Conservation (phyloP, 2,888 invertebrate species). For the Agonopterix arenella region DNA sequence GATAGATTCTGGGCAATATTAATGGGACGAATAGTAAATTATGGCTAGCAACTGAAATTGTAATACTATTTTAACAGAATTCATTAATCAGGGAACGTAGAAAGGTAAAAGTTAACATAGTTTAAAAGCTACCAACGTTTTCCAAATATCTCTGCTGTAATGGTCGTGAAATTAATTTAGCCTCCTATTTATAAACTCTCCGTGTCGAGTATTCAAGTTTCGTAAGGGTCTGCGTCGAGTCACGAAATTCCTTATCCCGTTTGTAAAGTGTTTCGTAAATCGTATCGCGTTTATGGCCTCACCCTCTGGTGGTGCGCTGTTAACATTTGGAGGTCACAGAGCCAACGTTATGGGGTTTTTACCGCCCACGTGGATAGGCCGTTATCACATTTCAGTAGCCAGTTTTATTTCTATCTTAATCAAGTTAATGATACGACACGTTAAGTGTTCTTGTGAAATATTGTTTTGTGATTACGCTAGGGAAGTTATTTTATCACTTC, state of each 20-base stretch:
- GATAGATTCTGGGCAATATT: too few species aligned
- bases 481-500: too few species aligned
- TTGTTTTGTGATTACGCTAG: too few species aligned
- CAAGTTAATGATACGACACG: background rate
- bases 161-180: slow-evolving; percentile 4
- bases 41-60: too few species aligned
- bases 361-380: background rate
- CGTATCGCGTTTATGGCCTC: slow-evolving; percentile 25
- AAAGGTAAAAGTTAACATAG: background rate
- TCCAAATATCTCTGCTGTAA: background rate
- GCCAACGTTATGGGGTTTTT: slow-evolving; percentile 12
- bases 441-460: too few species aligned
- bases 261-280: slow-evolving; percentile 21
- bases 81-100: too few species aligned
- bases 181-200: slow-evolving; percentile 4
- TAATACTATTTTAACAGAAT: too few species aligned
- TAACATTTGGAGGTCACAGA: slow-evolving; percentile 27
- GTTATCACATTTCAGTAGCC: slow-evolving; percentile 5
- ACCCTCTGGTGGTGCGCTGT: slow-evolving; percentile 11
- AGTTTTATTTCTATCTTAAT: slow-evolving; percentile 3
- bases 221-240: slow-evolving; percentile 6
- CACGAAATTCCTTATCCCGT: slow-evolving; percentile 17
- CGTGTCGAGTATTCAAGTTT: background rate
- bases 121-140: background rate
- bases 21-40: too few species aligned